Evolutionary conservation across 2,888 invertebrate species (phyloP), one percentile per base, ranked within the genome.

Genomic region (Encarsia formosa): DNA sequence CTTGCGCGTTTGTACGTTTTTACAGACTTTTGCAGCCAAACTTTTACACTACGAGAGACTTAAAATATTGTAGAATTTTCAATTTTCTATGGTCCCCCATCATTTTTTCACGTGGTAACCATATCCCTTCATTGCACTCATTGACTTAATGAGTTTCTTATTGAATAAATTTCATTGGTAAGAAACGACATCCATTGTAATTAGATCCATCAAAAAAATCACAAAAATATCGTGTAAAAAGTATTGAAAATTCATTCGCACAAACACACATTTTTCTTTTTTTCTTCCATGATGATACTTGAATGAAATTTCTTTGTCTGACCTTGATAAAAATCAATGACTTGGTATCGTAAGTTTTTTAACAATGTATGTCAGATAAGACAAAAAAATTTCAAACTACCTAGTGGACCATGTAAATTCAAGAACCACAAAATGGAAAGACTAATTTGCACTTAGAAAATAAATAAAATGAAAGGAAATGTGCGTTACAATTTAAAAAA

Each of bases 11-110:
- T 61, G 59, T 60, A 61, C 59, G 59, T 59, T 61, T 61, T 58
- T 61, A 61, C 61, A 58, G 57, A 58, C 53, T 60, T 61, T 61
- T 61, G 57, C 61, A 61, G 55, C 57, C 59, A 57, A 56, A 50
- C 53, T 59, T 57, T 54, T 57, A 55, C 52, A 56, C 50, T 52
- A 52, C 34, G 44, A 55, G 49, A 50, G 49, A 54, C 50, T 57
- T 56, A 51, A 47, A 23, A 47, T 52, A 52, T 20, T 48, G 45
- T 53, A 56, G 47, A 43, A 41, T 52, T 51, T 49, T 52, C 42
- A 5, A 52, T 56, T 48, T n/a, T 54, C 50, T 34, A 51, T 48
- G 44, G 51, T 48, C 35, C 16, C 9, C n/a, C n/a, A n/a, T n/a
- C n/a, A n/a, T n/a, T n/a, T n/a, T n/a, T n/a, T 52, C 44, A 49